Percentiles rank a stretch among this genome's conserved stretches.
Evolutionary conservation across 2,113 vertebrate genomes (phyloP).

Genomic region (Ptilonorhynchus violaceus): DNA sequence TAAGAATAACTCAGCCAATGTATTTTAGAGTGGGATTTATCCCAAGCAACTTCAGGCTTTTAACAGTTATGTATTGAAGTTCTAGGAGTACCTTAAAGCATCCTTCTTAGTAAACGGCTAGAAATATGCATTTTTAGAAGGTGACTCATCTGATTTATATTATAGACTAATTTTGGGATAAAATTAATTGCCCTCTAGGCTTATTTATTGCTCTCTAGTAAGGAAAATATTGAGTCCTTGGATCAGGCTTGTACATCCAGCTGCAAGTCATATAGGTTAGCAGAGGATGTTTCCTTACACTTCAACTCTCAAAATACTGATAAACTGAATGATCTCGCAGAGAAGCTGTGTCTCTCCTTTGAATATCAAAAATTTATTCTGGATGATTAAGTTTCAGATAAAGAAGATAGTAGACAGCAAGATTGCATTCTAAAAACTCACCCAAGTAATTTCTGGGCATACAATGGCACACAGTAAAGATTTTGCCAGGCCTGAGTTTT

Average conservation of each 20-base stretch:
- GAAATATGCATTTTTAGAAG: background rate
- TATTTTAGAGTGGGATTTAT: background rate
- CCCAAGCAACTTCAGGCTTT: background rate
- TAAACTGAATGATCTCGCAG: background rate
- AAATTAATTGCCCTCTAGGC: background rate
- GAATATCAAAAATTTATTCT: background rate
- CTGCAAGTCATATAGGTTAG: background rate
- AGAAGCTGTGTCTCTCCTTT: background rate
- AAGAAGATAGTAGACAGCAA: background rate
- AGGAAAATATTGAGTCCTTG: background rate
- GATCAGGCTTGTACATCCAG: background rate
- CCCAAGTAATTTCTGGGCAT: background rate
- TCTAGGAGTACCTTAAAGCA: background rate
- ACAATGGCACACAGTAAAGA: background rate
- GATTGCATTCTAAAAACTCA: background rate
- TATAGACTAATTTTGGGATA: background rate
- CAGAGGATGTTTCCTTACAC: background rate
- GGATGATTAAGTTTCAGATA: background rate
- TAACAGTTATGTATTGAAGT: background rate
- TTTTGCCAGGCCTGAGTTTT: background rate
- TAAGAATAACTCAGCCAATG: background rate
- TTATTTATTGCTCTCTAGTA: background rate
- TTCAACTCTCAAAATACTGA: background rate
- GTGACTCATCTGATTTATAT: background rate
- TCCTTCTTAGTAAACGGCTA: background rate